Evolutionary conservation across 2,113 vertebrate species (phyloP).

Genomic region (Oxyruncus cristatus): DNA sequence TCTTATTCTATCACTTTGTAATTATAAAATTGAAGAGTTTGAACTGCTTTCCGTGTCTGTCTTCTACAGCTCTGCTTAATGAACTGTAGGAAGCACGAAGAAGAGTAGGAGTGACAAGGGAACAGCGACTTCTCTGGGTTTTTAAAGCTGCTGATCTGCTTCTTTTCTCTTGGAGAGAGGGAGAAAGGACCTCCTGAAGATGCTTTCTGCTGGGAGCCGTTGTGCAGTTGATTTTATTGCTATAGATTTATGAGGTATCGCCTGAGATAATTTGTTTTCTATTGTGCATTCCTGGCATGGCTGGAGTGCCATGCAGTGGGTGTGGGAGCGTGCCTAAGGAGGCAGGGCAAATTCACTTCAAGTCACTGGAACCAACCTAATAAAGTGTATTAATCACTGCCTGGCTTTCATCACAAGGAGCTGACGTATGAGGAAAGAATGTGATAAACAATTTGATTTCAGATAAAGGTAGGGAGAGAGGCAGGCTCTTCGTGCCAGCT

Average conservation of each 20-base stretch:
- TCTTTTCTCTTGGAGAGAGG: neutral
- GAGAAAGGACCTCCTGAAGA: neutral
- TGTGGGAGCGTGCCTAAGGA: conserved; percentile 55
- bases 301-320: conserved; percentile 57
- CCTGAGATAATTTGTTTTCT: conserved; percentile 42
- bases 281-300: conserved; percentile 53
- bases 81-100: neutral
- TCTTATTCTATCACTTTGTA: neutral
- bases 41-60: neutral
- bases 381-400: conserved; percentile 59
- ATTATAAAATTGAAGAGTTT: neutral
- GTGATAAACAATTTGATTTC: conserved; percentile 43
- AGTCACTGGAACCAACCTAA: conserved; percentile 55
- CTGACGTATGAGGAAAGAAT: conserved; percentile 54
- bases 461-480: conserved; percentile 44
- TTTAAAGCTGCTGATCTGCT: neutral
- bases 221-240: conserved; percentile 17
- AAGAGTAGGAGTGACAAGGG: neutral
- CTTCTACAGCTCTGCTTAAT: neutral
- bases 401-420: conserved; percentile 36
- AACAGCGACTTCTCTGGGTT: neutral
- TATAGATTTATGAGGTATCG: conserved; percentile 49
- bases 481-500: neutral
- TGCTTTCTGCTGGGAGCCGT: neutral
- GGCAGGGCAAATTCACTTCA: conserved; percentile 47